These are phyloP conservation scores for Tridacna crocea DNA, from an alignment of 2,888 invertebrate genomes.

Conservation along the genomic window DNA sequence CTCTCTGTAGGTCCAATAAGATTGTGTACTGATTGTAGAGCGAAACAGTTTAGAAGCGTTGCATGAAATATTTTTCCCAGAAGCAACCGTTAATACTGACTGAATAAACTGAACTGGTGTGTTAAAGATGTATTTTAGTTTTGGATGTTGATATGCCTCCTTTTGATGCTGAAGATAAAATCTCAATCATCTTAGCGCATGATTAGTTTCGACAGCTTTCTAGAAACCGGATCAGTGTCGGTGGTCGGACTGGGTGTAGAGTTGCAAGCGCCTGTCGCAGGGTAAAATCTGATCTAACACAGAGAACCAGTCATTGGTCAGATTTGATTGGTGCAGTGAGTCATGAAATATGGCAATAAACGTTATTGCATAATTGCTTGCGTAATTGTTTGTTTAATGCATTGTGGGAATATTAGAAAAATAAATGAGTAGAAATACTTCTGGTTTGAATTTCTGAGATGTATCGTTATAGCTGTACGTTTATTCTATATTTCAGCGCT, in stretches of 20 bases:
- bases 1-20: too few relatives aligned
- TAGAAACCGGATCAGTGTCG: conserved; percentile 53
- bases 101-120: conserved; percentile 21
- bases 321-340: conserved; percentile 12
- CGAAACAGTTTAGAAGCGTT: too few relatives aligned
- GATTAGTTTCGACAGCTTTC: conserved; percentile 61
- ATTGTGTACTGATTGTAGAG: too few relatives aligned
- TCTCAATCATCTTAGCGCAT: conserved; percentile 56
- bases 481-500: too few relatives aligned
- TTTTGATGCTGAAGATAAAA: conserved; percentile 61
- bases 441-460: neutral
- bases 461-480: too few relatives aligned
- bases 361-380: conserved; percentile 9
- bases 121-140: conserved; percentile 36
- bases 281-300: conserved; percentile 1
- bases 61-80: too few relatives aligned
- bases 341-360: conserved; percentile 17
- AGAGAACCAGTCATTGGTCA: conserved; percentile 4
- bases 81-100: neutral
- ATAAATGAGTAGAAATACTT: conserved; percentile 3
- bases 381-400: conserved; percentile 12
- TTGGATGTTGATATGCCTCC: conserved; percentile 53
- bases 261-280: conserved; percentile 50
- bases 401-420: conserved; percentile 1
- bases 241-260: conserved; percentile 51